Base-by-base conservation (phyloP, 2,113 vertebrate genomes). In the Dipodomys merriami region DNA sequence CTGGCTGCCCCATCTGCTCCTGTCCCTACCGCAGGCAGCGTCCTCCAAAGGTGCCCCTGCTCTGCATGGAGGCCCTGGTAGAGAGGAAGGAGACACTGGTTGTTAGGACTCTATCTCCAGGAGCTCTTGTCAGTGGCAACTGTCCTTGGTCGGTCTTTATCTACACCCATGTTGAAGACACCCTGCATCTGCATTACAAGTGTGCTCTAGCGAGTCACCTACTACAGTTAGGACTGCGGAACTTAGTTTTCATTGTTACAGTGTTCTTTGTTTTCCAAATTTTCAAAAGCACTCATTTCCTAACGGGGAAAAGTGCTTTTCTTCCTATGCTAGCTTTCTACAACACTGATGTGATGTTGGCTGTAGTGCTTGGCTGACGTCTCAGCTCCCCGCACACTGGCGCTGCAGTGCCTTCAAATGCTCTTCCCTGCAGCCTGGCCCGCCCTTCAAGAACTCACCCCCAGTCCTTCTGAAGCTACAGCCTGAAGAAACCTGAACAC, bases 241-340 rank as follows among this genome's bases (percentile, higher is more conserved):
- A 27, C 4, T 62, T 83, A 62, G 67, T 71, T 57, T 80, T 69
- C 65, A 30, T 39, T 83, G 67, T 69, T 69, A 82, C 62, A 88
- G 83, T 95, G 95, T 80, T 81, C 90, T 91, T 46, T 82, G 87
- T 87, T 93, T 89, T 93, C 81, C 91, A 89, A 76, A 71, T 88
- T 90, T 82, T 91, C 76, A 69, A 92, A 76, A 92, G 62, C 84
- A 67, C 22, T 76, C 53, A 65, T 71, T 92, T 81, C 83, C 27
- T 60, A 84, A 69, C 29, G 44, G 80, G 80, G 86, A 27, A 62
- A 82, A 72, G 25, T 33, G 15, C 7, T 35, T 64, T 81, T n/a
- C 39, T 77, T 57, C 23, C 1, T 74, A 69, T 86, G 19, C 22
- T 25, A 85, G 67, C 11, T 74, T 83, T 39, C 39, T 29, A 3